phyloP scores from a whole-genome alignment of 53 echinoderm and acorn worm species.

The Pentamera pediparva region DNA sequence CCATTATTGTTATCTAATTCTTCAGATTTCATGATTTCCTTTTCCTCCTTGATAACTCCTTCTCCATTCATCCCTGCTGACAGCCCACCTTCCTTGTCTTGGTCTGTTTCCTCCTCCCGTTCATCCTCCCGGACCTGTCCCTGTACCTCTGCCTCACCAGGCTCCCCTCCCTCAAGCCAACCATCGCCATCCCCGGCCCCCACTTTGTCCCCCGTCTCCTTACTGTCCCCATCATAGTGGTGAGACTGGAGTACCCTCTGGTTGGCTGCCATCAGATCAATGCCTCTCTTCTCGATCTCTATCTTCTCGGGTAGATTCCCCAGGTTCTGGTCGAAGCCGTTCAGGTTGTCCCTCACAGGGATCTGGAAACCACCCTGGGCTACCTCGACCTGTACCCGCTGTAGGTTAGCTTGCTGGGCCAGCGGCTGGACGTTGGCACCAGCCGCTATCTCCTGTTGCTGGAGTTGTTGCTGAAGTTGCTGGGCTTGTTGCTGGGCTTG shows the following conservation, averaged over 20 bases:
- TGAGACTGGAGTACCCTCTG: constrained; percentile 28
- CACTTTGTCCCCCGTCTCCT: not conserved
- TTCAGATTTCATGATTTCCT: too few species aligned
- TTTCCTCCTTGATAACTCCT: too few species aligned
- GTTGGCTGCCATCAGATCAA: constrained; percentile 1
- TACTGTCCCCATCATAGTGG: not conserved
- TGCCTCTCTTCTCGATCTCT: constrained; percentile 7
- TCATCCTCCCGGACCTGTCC: not conserved
- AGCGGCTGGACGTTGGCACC: not conserved
- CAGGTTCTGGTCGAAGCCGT: not conserved
- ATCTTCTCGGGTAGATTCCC: not conserved
- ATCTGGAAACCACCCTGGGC: not conserved
- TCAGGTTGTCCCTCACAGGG: not conserved
- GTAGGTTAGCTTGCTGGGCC: constrained; percentile 1
- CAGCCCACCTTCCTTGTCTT: too few species aligned
- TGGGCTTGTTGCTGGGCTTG: not conserved
- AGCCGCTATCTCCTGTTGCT: constrained; percentile 1
- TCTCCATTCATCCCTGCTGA: too few species aligned
- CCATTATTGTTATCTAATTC: too few species aligned
- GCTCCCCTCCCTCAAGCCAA: not conserved
- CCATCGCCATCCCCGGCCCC: not conserved
- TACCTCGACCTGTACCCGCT: constrained; percentile 3
- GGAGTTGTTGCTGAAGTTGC: constrained; percentile 1
- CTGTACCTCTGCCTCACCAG: not conserved
- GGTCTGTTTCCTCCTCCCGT: not conserved